Base-by-base conservation (phyloP, 2,797 vertebrate species). In the Podarcis siculus region DNA sequence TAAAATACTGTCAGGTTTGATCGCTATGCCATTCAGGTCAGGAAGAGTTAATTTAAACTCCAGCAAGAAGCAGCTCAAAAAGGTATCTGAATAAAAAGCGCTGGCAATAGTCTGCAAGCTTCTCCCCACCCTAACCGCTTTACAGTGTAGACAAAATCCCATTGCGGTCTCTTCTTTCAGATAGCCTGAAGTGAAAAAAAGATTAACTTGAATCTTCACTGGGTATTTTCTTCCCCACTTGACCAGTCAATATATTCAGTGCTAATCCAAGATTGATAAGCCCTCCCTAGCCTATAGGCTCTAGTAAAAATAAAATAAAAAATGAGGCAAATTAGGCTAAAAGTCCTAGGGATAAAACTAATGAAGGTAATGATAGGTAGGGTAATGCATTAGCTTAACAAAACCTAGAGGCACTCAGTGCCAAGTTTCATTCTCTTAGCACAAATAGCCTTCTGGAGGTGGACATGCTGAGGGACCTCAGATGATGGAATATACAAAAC, bases 181-280 rank as follows among this genome's bases (percentile, higher is more conserved):
- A 5, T 83, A 86, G n/a, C 78, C 23, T 86, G n/a, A 86, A 82
- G 17, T 55, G 25, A 2, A 90, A 73, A n/a, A 27, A 72, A 84
- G 2, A 81, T 77, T 86, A 86, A 64, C 30, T 15, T 90, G 4
- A 67, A 4, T 27, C 5, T 89, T 30, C 39, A 66, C 0, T 86
- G 75, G 71, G 3, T 4, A 89, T 90, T 94, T 86, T 86, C 49
- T 64, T 55, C 15, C 77, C 82, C 91, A 89, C 17, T 17, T 73
- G 85, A 30, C 58, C 25, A 71, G 35, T 91, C 78, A 93, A 89
- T 90, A 90, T 23, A 39, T 58, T 83, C 1, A 2, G 30, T 87
- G 79, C 23, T 93, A 85, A 93, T 90, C 21, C 73, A 92, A 81
- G 23, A 17, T 69, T 92, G 88, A 92, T 88, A 93, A 89, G 64